A percentile compares a stretch with the other conserved stretches of the same genome.
phyloP scores from a whole-genome alignment of 2,888 invertebrate species.

The Mesorhabditis spiculigera region DNA sequence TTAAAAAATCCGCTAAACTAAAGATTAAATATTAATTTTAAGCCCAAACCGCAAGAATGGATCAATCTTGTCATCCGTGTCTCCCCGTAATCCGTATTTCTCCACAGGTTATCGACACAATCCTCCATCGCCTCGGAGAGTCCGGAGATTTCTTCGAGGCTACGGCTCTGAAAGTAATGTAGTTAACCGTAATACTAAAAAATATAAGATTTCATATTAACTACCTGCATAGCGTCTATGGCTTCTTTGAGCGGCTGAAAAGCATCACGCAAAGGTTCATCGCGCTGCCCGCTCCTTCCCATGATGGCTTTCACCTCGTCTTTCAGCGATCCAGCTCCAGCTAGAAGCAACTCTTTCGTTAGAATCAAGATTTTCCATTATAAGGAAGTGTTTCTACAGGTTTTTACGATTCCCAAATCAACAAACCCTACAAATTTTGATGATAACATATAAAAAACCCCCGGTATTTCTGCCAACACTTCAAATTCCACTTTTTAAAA shows the following conservation, averaged over 20 bases:
- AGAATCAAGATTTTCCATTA: background rate
- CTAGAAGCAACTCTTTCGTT: background rate
- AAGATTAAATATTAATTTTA: conserved; percentile 10
- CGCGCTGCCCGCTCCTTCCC: background rate
- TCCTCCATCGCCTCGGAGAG: conserved; percentile 80
- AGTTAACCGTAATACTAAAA: too few relatives aligned
- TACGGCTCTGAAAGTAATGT: conserved; percentile 18
- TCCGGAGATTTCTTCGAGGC: conserved; percentile 69
- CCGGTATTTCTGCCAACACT: too few relatives aligned
- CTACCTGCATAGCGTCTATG: conserved; percentile 25
- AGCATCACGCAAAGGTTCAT: conserved; percentile 13
- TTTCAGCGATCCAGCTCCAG: background rate
- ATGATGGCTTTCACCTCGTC: conserved; percentile 2
- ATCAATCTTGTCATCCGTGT: conserved; percentile 80
- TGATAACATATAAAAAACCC: too few relatives aligned
- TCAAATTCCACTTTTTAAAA: too few relatives aligned
- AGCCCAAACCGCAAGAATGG: conserved; percentile 71
- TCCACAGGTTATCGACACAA: conserved; percentile 89
- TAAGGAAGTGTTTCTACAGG: background rate
- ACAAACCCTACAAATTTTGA: background rate
- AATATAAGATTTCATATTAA: too few relatives aligned
- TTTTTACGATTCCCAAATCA: background rate
- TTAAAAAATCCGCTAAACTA: conserved; percentile 22
- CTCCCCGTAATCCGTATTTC: conserved; percentile 65
- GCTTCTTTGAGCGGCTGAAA: conserved; percentile 25